A percentile compares a stretch with the other conserved stretches of the same genome.
These are phyloP conservation scores for Notiomystis cincta DNA, from an alignment of 2,113 vertebrate species.

Conservation along the genomic window DNA sequence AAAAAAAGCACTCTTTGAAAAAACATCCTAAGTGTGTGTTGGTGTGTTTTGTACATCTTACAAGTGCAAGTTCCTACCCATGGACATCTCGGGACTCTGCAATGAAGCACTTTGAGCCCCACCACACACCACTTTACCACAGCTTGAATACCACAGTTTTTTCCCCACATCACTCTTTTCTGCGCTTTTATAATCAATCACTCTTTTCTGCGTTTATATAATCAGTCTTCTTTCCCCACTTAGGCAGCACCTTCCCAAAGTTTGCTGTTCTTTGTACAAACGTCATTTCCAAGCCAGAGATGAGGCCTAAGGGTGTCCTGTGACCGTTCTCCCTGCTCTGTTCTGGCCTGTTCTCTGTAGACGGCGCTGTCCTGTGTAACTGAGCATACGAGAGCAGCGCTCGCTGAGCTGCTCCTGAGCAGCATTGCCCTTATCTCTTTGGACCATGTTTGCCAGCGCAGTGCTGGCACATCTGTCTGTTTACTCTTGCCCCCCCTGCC, in stretches of 20 bases:
- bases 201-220: neutral
- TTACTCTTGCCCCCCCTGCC: neutral
- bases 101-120: neutral
- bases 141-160: neutral
- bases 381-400: neutral
- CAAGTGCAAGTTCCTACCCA: neutral
- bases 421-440: neutral
- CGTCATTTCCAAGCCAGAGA: fast-evolving
- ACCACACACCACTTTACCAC: neutral
- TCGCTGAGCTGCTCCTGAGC: neutral
- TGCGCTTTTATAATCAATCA: neutral
- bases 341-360: neutral
- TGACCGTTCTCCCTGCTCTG: neutral
- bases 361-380: neutral
- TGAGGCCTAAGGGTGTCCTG: fast-evolving
- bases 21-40: neutral
- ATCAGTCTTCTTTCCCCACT: neutral
- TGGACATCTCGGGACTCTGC: neutral
- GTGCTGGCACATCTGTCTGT: neutral
- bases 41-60: neutral
- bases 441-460: neutral
- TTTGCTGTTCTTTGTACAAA: neutral
- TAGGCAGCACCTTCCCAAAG: neutral
- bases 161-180: neutral
- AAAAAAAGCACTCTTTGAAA: neutral